phyloP scores from a whole-genome alignment of 2,888 invertebrate genomes.

The Drosophila cognata region DNA sequence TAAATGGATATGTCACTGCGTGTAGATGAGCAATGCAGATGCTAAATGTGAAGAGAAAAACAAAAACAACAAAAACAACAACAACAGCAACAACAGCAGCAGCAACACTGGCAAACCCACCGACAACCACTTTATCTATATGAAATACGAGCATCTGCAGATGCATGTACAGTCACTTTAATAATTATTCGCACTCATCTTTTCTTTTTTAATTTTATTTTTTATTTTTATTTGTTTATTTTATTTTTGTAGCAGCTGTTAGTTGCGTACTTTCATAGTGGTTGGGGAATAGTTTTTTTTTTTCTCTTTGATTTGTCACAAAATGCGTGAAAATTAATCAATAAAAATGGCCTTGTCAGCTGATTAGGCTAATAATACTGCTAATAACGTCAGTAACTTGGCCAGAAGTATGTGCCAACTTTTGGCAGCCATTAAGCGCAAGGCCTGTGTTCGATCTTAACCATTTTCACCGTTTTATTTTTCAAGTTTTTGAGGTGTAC shows the following conservation, averaged over 20 bases:
- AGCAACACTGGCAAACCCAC: background rate
- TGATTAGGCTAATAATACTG: background rate
- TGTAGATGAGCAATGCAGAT: constrained; percentile 27
- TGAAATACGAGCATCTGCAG: background rate
- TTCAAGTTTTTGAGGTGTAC: background rate
- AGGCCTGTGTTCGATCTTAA: background rate
- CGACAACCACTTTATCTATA: background rate
- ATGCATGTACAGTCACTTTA: background rate
- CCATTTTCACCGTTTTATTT: background rate
- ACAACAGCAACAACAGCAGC: background rate
- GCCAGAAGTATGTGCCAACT: background rate
- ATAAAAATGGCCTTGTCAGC: background rate
- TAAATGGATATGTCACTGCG: constrained; percentile 34
- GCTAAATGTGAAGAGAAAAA: constrained; percentile 18
- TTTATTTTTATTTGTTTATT: too few species aligned
- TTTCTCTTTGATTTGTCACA: background rate
- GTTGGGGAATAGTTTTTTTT: background rate
- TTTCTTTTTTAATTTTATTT: background rate
- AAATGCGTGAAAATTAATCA: background rate
- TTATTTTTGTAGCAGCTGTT: background rate
- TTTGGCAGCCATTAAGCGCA: background rate
- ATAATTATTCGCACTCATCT: background rate
- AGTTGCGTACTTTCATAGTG: background rate
- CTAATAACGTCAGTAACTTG: background rate
- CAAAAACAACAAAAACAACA: constrained; percentile 18